Conservation (phyloP, 1,140 invertebrate species). For the Drosophila eugracilis region DNA sequence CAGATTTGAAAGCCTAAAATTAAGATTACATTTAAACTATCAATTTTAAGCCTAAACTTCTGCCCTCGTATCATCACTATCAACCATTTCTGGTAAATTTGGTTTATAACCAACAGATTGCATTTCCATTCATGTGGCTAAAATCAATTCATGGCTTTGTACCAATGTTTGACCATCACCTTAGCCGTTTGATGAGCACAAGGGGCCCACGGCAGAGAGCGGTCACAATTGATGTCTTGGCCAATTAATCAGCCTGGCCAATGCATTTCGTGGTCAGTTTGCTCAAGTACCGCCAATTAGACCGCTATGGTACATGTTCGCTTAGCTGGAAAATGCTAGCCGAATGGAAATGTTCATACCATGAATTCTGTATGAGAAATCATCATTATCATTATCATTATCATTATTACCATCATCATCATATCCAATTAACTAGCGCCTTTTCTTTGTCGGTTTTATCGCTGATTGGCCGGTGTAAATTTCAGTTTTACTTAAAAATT, state of each 20-base stretch:
- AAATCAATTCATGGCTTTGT: not conserved
- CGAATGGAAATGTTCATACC: not conserved
- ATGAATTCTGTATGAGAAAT: conserved; percentile 7
- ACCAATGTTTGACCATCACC: conserved; percentile 18
- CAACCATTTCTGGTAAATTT: not conserved
- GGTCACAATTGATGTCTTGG: conserved; percentile 20
- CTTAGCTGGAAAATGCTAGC: not conserved
- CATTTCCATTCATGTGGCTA: not conserved
- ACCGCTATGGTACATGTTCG: conserved; percentile 1
- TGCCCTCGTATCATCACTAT: no score
- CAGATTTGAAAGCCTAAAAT: no score
- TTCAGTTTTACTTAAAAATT: conserved; percentile 69
- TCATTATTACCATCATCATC: not conserved
- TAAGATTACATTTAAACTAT: no score
- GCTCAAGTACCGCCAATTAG: conserved; percentile 23
- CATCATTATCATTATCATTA: not conserved
- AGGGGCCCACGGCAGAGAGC: conserved; percentile 4
- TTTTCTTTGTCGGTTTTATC: conserved; percentile 20
- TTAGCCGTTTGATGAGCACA: conserved; percentile 2
- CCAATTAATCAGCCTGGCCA: conserved; percentile 25
- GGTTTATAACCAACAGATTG: not conserved
- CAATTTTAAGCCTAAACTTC: no score
- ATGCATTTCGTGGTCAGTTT: conserved; percentile 13
- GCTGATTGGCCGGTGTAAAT: conserved; percentile 48
- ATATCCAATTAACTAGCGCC: conserved; percentile 31